Conservation (phyloP, 2,797 vertebrate genomes). For the Chiropotes sagulatus region DNA sequence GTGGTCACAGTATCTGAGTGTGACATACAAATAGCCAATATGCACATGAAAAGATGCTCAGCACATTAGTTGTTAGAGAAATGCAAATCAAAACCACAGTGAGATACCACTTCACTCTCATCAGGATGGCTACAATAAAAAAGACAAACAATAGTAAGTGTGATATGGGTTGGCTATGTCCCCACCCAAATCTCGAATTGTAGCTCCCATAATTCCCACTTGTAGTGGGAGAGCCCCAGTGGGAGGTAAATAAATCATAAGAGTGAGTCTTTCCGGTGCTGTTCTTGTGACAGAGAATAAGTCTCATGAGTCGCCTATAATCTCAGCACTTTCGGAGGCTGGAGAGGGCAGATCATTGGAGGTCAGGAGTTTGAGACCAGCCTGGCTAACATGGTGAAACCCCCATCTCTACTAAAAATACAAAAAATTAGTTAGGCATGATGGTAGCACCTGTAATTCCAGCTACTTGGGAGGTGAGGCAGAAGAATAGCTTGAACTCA, state of each 20-base stretch:
- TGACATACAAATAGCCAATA: not conserved
- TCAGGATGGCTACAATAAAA: not conserved
- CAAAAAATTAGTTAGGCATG: not conserved
- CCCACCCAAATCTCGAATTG: not conserved
- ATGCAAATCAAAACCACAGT: not conserved
- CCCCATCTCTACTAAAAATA: not conserved
- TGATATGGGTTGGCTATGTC: not conserved
- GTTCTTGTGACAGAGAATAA: not conserved
- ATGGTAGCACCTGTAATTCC: no score
- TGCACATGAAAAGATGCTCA: not conserved
- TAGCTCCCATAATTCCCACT: not conserved
- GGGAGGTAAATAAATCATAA: not conserved
- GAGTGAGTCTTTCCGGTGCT: not conserved
- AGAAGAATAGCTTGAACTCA: not conserved
- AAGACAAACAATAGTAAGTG: not conserved
- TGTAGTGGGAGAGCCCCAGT: not conserved
- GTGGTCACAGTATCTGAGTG: not conserved
- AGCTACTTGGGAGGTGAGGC: not conserved
- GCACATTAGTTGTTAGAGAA: not conserved
- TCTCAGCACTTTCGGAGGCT: not conserved
- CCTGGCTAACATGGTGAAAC: not conserved
- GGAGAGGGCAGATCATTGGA: not conserved
- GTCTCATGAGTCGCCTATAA: not conserved
- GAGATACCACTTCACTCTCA: not conserved
- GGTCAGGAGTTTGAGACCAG: not conserved